A percentile compares a stretch with the other conserved stretches of the same genome.
Conservation (phyloP, 1,140 invertebrate genomes). For the Pararge aegeria region DNA sequence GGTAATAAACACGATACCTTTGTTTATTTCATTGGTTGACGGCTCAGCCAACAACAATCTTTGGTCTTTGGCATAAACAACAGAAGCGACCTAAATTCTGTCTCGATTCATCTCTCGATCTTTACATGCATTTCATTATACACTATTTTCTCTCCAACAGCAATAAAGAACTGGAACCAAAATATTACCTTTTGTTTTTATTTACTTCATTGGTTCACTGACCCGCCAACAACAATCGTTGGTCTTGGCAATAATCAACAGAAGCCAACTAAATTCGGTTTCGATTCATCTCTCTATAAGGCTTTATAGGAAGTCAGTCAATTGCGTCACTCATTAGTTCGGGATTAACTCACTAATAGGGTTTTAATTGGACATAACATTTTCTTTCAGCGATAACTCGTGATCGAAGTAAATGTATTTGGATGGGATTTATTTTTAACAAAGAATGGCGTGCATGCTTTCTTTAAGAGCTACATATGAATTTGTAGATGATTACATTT, state of each 20-base stretch:
- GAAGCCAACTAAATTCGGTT: neutral
- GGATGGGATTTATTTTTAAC: neutral
- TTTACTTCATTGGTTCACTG: no score
- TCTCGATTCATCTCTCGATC: neutral
- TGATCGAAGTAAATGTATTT: neutral
- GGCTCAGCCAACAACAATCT: neutral
- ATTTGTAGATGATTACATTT: no score
- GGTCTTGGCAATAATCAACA: neutral
- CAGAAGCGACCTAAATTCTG: neutral
- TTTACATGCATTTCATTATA: no score
- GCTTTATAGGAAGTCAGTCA: slow-evolving; percentile 1
- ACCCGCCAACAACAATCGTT: neutral
- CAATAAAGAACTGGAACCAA: no score
- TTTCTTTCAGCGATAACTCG: neutral
- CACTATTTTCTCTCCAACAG: no score
- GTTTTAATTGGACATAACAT: neutral
- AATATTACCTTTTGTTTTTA: no score
- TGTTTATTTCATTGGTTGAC: no score
- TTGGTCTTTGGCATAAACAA: neutral
- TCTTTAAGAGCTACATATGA: neutral
- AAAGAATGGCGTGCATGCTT: neutral
- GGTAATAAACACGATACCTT: no score
- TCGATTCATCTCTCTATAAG: slow-evolving; percentile 4
- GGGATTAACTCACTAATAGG: neutral
- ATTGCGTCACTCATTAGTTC: neutral